A percentile compares a stretch with the other conserved stretches of the same genome.
Conservation (phyloP, 2,797 vertebrate species). For the Tadarida brasiliensis region DNA sequence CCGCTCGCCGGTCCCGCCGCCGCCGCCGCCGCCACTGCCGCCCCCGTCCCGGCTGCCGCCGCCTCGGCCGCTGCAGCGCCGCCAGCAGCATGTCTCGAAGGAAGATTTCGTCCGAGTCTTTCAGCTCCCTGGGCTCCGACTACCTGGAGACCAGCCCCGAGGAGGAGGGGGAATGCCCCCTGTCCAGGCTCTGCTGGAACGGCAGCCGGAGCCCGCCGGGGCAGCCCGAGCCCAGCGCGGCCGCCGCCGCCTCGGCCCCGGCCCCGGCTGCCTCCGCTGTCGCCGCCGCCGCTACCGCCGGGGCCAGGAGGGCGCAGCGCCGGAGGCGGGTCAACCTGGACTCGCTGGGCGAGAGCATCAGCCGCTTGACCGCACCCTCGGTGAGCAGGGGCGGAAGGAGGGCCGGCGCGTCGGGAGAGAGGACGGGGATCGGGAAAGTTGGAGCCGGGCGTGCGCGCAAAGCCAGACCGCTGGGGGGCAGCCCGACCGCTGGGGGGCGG, state of each 20-base stretch:
- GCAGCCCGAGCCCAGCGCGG: conserved; percentile 60
- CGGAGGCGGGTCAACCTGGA: conserved; percentile 96
- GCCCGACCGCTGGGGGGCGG: conserved; percentile 70
- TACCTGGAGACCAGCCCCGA: conserved; percentile 95
- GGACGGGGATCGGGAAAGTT: conserved; percentile 46
- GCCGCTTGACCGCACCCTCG: conserved; percentile 95
- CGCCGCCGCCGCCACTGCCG: neutral
- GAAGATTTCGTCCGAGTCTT: conserved; percentile 98
- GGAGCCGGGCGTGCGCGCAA: neutral
- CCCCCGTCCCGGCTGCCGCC: conserved; percentile 1
- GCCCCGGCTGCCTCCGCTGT: conserved; percentile 69
- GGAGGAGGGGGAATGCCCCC: conserved; percentile 92
- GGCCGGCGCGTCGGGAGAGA: neutral
- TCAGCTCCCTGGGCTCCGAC: conserved; percentile 97
- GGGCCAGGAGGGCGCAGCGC: conserved; percentile 88
- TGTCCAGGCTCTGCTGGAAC: conserved; percentile 94
- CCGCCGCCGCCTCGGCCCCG: conserved; percentile 66
- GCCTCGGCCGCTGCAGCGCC: conserved; percentile 37
- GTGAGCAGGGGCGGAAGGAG: conserved; percentile 86
- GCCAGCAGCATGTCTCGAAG: conserved; percentile 92
- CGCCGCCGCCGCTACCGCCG: conserved; percentile 47
- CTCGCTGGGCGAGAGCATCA: conserved; percentile 97
- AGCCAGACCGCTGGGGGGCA: conserved; percentile 66
- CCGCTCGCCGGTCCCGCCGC: neutral
- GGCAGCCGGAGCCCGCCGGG: conserved; percentile 93